phyloP scores from a whole-genome alignment of 2,113 vertebrate species.

The Choloepus hoffmanni region DNA sequence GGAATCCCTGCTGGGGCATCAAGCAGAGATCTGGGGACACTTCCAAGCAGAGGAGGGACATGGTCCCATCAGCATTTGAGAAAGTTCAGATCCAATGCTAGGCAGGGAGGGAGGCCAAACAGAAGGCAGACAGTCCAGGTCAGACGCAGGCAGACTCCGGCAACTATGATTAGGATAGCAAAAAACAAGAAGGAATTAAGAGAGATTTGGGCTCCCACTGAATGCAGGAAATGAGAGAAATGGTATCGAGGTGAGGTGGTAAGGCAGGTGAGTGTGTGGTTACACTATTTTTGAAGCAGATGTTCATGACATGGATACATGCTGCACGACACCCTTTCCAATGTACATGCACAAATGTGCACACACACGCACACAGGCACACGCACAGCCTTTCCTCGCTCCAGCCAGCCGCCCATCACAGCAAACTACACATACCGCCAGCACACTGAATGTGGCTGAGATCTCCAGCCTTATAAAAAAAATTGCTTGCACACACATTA shows the following conservation, averaged over 20 bases:
- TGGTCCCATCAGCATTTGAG: neutral
- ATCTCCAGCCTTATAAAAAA: conserved; percentile 43
- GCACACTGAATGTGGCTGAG: neutral
- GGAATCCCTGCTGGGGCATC: neutral
- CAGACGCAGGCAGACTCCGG: neutral
- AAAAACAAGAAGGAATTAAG: neutral
- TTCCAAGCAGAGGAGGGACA: neutral
- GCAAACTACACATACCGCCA: neutral
- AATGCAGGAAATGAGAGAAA: neutral
- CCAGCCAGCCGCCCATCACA: neutral
- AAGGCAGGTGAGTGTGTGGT: accelerated
- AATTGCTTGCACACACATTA: conserved; percentile 75
- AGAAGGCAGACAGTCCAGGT: neutral
- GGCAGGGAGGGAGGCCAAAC: neutral
- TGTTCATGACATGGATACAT: neutral
- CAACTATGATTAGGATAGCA: neutral
- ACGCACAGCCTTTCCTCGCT: neutral
- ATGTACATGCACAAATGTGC: neutral
- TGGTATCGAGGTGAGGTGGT: neutral
- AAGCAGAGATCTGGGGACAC: neutral
- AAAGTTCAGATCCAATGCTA: neutral
- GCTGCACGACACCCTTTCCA: neutral
- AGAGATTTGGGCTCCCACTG: accelerated
- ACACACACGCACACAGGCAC: no score
- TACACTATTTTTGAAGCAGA: neutral